phyloP scores from a whole-genome alignment of 2,113 vertebrate species.

The Bos javanicus region DNA sequence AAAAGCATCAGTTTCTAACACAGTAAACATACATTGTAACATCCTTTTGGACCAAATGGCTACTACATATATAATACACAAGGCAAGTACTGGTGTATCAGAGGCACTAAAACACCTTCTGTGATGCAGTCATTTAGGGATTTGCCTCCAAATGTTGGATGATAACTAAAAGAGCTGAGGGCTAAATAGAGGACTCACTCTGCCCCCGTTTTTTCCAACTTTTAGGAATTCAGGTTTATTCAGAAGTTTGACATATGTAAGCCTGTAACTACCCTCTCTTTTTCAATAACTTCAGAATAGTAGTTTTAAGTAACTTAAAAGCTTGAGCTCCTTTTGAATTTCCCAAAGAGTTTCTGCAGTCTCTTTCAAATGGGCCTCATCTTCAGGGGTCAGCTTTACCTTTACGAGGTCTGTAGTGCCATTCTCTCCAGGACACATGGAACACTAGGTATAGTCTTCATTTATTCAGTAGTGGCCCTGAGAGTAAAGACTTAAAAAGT shows the following conservation, averaged over 20 bases:
- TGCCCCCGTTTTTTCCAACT: neutral
- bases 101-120: neutral
- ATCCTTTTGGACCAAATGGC: neutral
- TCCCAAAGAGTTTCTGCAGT: constrained; percentile 83
- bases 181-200: neutral
- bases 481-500: neutral
- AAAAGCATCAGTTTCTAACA: constrained; percentile 8
- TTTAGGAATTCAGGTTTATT: neutral
- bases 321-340: constrained; percentile 85
- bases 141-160: neutral
- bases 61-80: neutral
- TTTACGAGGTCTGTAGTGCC: constrained; percentile 84
- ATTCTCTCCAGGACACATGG: constrained; percentile 83
- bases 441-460: constrained; percentile 85
- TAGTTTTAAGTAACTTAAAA: constrained; percentile 65
- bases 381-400: constrained; percentile 83
- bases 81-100: neutral
- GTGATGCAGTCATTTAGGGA: neutral
- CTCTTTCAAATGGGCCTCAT: constrained; percentile 84
- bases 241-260: constrained; percentile 66
- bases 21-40: neutral
- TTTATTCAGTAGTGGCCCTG: constrained; percentile 86
- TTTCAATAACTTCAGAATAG: neutral
- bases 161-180: neutral
- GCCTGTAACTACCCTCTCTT: neutral